Evolutionary conservation across 2,113 vertebrate genomes (phyloP).

Genomic region (Pungitius pungitius): DNA sequence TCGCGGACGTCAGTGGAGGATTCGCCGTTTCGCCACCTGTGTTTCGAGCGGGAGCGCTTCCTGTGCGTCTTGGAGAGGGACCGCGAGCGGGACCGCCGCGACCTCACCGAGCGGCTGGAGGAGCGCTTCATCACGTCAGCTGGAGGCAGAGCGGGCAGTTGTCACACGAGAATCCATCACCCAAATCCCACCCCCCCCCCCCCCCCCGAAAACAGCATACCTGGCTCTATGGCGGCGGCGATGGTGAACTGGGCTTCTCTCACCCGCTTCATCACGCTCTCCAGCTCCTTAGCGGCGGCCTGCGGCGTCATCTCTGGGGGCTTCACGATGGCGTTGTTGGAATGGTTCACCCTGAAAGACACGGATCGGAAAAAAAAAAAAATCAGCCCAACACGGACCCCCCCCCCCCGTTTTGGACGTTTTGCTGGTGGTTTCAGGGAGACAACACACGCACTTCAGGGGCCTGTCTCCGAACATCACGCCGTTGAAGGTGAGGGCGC

Average conservation of each 20-base stretch:
- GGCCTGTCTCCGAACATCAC: slow-evolving; percentile 98
- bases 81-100: slow-evolving; percentile 83
- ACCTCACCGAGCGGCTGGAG: slow-evolving; percentile 78
- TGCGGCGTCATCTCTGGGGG: slow-evolving; percentile 97
- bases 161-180: neutral
- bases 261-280: slow-evolving; percentile 97
- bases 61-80: slow-evolving; percentile 86
- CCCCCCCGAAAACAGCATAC: slow-evolving; percentile 55
- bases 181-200: neutral
- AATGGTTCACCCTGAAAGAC: slow-evolving; percentile 95
- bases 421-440: no score
- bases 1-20: no score
- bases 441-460: slow-evolving; percentile 86
- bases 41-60: slow-evolving; percentile 90
- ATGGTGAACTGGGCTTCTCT: slow-evolving; percentile 95
- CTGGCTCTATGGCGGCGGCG: slow-evolving; percentile 95
- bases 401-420: no score
- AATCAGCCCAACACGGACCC: neutral
- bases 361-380: neutral
- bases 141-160: slow-evolving; percentile 29
- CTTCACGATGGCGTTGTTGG: slow-evolving; percentile 98
- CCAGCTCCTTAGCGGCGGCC: slow-evolving; percentile 95
- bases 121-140: slow-evolving; percentile 80
- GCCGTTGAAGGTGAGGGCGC: slow-evolving; percentile 95
- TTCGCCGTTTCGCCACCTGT: slow-evolving; percentile 77